Conservation (phyloP, 2,797 vertebrate genomes). For the Pseudopleuronectes americanus region DNA sequence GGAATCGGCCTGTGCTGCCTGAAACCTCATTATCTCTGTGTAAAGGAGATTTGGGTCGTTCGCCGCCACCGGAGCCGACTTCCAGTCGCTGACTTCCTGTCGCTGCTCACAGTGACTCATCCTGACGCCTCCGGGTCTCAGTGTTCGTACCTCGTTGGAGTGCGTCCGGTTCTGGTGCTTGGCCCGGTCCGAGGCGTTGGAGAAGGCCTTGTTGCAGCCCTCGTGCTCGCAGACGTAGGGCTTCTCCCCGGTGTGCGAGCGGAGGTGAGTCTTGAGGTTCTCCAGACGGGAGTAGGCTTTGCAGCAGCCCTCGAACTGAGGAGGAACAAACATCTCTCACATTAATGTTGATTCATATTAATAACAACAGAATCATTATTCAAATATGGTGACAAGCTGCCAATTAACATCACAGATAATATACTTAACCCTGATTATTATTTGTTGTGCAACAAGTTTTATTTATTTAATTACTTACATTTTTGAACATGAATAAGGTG, state of each 20-base stretch:
- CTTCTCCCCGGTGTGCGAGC: slow-evolving; percentile 98
- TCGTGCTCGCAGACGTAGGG: slow-evolving; percentile 97
- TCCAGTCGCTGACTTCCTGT: slow-evolving; percentile 1
- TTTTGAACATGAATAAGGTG: too few relatives aligned
- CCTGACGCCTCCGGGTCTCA: not conserved
- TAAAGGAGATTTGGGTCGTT: not conserved
- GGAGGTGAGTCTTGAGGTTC: slow-evolving; percentile 98
- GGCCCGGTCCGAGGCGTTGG: slow-evolving; percentile 96
- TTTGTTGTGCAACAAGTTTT: too few relatives aligned
- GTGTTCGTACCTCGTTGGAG: slow-evolving; percentile 87
- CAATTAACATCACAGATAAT: too few relatives aligned
- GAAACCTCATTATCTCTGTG: not conserved
- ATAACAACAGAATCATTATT: too few relatives aligned
- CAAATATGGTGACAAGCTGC: too few relatives aligned
- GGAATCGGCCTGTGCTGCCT: not conserved
- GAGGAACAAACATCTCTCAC: not conserved
- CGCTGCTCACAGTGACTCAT: not conserved
- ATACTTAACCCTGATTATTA: too few relatives aligned
- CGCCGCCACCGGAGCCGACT: not conserved
- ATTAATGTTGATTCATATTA: too few relatives aligned
- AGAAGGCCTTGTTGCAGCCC: slow-evolving; percentile 98
- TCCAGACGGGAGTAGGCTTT: slow-evolving; percentile 98
- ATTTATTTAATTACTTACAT: too few relatives aligned
- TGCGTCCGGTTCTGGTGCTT: slow-evolving; percentile 99
- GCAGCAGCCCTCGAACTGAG: slow-evolving; percentile 95